Evolutionary conservation across 2,797 vertebrate species (phyloP).

Genomic region (Trachops cirrhosus): DNA sequence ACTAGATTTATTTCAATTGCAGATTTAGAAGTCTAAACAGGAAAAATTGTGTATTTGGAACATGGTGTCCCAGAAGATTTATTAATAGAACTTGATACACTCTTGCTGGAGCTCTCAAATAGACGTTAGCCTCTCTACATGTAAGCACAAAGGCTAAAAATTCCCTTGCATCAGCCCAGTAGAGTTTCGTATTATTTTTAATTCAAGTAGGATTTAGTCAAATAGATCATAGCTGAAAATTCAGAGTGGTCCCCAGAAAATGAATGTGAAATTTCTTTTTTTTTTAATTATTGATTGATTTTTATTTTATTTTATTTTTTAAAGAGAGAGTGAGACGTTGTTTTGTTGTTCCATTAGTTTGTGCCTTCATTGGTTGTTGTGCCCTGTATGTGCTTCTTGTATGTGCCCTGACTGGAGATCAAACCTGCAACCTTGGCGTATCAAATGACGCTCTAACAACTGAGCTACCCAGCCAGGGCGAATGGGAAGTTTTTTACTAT

Average conservation of each 20-base stretch:
- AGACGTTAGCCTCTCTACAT: background rate
- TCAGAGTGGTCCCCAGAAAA: background rate
- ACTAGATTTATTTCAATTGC: constrained; percentile 21
- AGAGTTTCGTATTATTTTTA: constrained; percentile 25
- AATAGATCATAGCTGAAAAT: background rate
- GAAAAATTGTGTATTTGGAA: constrained; percentile 38
- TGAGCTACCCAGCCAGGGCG: background rate
- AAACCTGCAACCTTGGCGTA: no score
- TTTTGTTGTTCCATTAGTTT: background rate
- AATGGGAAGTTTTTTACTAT: background rate
- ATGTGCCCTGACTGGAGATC: background rate
- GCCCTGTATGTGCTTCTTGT: no score
- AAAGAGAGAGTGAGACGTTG: background rate
- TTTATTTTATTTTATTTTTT: background rate
- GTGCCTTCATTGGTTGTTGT: background rate
- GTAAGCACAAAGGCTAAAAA: constrained; percentile 3
- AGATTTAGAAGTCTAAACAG: constrained; percentile 34
- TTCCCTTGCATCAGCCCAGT: background rate
- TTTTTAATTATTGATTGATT: background rate
- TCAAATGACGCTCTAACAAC: background rate
- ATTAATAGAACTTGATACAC: background rate
- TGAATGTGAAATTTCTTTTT: background rate
- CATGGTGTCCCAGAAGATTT: background rate
- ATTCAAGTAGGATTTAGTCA: constrained; percentile 13
- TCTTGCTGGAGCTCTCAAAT: background rate